Evolutionary conservation across 2,113 vertebrate genomes (phyloP), one percentile per base, ranked within the genome.

Genomic region (Corythaixoides concolor): DNA sequence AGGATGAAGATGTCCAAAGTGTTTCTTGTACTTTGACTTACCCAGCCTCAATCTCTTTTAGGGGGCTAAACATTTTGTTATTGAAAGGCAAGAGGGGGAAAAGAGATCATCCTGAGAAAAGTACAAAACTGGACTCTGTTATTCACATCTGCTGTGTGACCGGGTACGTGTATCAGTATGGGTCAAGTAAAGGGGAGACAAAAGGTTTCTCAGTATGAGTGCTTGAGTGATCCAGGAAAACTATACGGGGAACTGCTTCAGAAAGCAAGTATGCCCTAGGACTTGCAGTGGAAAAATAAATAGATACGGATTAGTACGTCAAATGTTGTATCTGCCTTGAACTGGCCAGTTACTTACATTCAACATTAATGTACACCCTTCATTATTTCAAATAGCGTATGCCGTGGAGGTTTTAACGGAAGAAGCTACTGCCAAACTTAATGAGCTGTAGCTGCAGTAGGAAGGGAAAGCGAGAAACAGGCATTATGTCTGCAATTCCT

Each of bases 231-330:
- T 72, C 82, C 33, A 45, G 90, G 73, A 66, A 55, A 90, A 33
- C 87, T 67, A 12, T 80, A 73, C 35, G 62, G 89, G 96, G 58
- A 73, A 21, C 87, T 52, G 85, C 93, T 88, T 32, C 69, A 9
- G 85, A 35, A 95, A 87, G 93, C 85, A 79, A 92, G 94, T 28
- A 23, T 1, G 18, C 85, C 62, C 94, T 26, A 66, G 89, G 87
- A 91, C 91, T 77, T 15, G 83, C 83, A 92, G 91, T 73, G 96
- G 89, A 26, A 59, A 92, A 97, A 97, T 96, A 98, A 98, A 98
- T 97, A 97, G 92, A n/a, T 55, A 59, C 1, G 85, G 89, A 93
- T 97, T 75, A 95, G 88, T 89, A 88, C 21, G 45, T 76, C 95
- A 82, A 94, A 97, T 60, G 96, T 78, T 50, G 74, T 73, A 64